Base-by-base conservation (phyloP, 2,888 invertebrate genomes). In the Uropetala carovei region DNA sequence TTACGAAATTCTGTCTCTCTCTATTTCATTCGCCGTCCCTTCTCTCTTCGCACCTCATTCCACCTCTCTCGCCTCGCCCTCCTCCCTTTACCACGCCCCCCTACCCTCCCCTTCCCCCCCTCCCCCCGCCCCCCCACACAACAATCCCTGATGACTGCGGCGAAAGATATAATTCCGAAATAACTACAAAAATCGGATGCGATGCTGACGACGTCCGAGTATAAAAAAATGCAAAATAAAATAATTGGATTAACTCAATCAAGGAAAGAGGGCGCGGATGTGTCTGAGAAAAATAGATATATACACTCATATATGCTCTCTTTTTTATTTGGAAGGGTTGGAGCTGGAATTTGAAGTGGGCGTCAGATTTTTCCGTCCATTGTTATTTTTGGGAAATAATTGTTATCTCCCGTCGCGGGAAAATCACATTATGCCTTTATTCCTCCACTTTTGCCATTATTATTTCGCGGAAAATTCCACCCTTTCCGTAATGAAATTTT, bases 371-470 rank as follows among this genome's bases (percentile, higher is more conserved):
- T 27, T 14, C 75, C 75, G 75, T 4, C 75, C 75, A 13, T 14
- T 27, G 27, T 75, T 75, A 27, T 75, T 75, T 27, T 14, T 13
- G 27, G 5, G 43, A 22, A 18, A n/a, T n/a, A 27, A 27, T 75
- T 75, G 75, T 75, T 75, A 75, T 75, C 75, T 68, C 68, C 22
- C 68, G 3, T n/a, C 18, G 22, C 75, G 22, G 75, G 22, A 27
- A 75, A 75, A 75, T 75, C 27, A 22, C 75, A 75, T 75, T 75
- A 75, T 22, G 22, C 18, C 75, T 75, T 75, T 22, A 75, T 75
- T 75, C 75, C 27, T 75, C 27, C 22, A n/a, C n/a, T 68, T n/a
- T n/a, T 22, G 18, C 75, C 13, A 75, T 75, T 75, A 75, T 9
- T 75, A 75, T 75, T 75, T 75, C 22, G 22, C 22, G 75, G 75